A percentile compares a stretch with the other conserved stretches of the same genome.
phyloP scores from a whole-genome alignment of 2,888 invertebrate species.

The Eudasyphora cyanicolor region DNA sequence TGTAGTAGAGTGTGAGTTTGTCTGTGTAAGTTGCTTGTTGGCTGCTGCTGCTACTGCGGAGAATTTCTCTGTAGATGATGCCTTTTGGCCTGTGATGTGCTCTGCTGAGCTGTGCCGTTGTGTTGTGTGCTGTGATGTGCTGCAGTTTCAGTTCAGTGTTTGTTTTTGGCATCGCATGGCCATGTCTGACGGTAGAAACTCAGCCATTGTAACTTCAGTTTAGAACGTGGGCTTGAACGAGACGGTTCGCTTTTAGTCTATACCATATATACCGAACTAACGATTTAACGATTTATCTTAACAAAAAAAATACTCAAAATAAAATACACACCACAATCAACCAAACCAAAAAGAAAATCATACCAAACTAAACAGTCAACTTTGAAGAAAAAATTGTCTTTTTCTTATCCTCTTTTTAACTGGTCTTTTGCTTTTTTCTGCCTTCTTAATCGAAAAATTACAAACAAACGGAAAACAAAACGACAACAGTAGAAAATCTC shows the following conservation, averaged over 20 bases:
- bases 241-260: slow-evolving; percentile 66
- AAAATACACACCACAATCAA: background rate
- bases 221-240: slow-evolving; percentile 68
- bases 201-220: slow-evolving; percentile 62
- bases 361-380: slow-evolving; percentile 23
- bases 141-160: slow-evolving; percentile 54
- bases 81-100: background rate
- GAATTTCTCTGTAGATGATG: slow-evolving; percentile 28
- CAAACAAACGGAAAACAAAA: background rate
- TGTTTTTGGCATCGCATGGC: slow-evolving; percentile 60
- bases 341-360: slow-evolving; percentile 25
- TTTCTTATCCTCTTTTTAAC: background rate
- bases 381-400: background rate
- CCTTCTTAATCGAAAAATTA: slow-evolving; percentile 18
- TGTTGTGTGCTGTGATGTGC: slow-evolving; percentile 38
- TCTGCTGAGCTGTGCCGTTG: background rate
- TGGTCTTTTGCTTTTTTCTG: slow-evolving; percentile 31
- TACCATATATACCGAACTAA: slow-evolving; percentile 33
- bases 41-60: background rate
- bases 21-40: background rate
- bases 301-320: too few relatives aligned
- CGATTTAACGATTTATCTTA: slow-evolving; percentile 49
- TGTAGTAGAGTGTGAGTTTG: background rate
- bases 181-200: slow-evolving; percentile 58
- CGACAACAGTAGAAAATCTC: background rate